Evolutionary conservation across 2,888 invertebrate genomes (phyloP), one percentile per base, ranked within the genome.

Genomic region (Cryptocheilus praepositus): DNA sequence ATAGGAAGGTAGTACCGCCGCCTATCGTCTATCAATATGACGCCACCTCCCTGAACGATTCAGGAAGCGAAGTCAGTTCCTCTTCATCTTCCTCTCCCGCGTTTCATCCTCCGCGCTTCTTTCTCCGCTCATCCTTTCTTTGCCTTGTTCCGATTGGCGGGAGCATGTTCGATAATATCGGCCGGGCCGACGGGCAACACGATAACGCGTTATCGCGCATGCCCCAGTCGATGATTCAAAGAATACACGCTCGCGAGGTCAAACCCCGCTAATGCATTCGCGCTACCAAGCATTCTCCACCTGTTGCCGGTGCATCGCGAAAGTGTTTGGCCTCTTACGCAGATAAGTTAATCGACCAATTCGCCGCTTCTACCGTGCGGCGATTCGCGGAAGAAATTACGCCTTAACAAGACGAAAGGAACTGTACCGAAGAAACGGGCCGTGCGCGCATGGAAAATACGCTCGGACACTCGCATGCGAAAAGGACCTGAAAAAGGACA

Each of bases 151-250:
- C 36, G 4, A 36, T 36, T 11, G 36, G 73, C 73, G 53, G 65
- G 62, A 49, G 62, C 55, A 63, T 51, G 53, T 21, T 11, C 57
- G 77, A 77, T 77, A 77, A 70, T 64, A 77, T 77, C 78, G 69
- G 55, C 57, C 67, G 53, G 70, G 59, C 68, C 68, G 68, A 67
- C 73, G 78, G 70, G 56, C 71, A 52, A 54, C 45, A 45, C 64
- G 78, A 78, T 78, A 78, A 76, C 74, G 78, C 70, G 64, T 64
- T 78, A 78, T 78, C 78, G 63, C 25, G 22, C 53, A 56, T 70
- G 70, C 74, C 55, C 57, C 55, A 55, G 55, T 15, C 69, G 72
- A 74, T 76, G 78, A 78, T 57, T 78, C 78, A 71, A 70, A 71
- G 74, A 70, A 78, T 66, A 61, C 49, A n/a, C 49, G 4, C 15